These are phyloP conservation scores for Montifringilla adamsi DNA, from an alignment of 2,113 vertebrate genomes.

Conservation along the genomic window DNA sequence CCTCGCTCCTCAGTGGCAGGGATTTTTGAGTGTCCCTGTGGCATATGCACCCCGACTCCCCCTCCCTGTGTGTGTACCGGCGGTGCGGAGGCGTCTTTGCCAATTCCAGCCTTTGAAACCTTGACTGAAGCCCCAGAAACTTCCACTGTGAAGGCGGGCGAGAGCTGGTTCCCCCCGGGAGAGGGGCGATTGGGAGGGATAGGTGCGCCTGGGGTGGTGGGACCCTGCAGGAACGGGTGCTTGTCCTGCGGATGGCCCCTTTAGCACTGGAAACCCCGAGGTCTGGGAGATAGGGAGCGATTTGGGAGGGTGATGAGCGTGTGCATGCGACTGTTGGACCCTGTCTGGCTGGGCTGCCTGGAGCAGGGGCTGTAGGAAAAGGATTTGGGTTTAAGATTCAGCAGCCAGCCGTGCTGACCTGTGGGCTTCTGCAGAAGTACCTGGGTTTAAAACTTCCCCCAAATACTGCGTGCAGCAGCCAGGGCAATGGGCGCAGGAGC, in stretches of 20 bases:
- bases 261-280: not conserved
- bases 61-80: not conserved
- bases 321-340: fast-evolving
- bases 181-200: not conserved
- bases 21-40: not conserved
- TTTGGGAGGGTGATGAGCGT: not conserved
- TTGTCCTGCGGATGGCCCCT: not conserved
- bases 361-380: not conserved
- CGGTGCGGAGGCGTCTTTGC: not conserved
- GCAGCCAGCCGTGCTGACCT: not conserved
- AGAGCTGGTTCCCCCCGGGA: not conserved
- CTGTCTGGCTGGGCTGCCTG: not conserved
- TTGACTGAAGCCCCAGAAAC: slow-evolving; percentile 11
- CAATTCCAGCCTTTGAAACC: not conserved
- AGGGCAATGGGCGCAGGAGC: not conserved
- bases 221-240: not conserved
- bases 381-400: not conserved
- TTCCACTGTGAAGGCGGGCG: not conserved
- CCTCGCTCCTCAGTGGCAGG: not conserved
- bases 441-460: not conserved
- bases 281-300: not conserved
- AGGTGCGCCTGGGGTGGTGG: fast-evolving
- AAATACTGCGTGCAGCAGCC: not conserved
- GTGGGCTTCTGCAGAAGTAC: fast-evolving
- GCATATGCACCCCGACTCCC: not conserved